Base-by-base conservation (phyloP, 2,888 invertebrate genomes). In the Drosophila anomelani region DNA sequence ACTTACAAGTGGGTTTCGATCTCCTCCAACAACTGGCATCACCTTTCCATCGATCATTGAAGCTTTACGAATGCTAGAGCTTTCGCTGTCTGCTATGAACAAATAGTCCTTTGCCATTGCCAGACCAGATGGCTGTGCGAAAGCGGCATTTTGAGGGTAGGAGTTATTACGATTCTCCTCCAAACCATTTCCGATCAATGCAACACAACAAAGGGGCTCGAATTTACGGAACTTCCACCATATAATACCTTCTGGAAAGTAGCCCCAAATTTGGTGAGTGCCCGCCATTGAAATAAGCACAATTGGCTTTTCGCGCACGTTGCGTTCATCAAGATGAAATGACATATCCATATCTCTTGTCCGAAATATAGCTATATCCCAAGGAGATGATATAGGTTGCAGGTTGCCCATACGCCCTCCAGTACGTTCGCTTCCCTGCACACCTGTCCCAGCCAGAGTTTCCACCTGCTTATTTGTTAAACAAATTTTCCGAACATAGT, bases 61-160 rank as follows among this genome's bases (percentile, higher is more conserved):
- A 47, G 98, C 93, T 78, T 94, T 94, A 62, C 98, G 94, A 54
- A 98, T 94, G 17, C 96, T 95, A 0, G 98, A 98, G n/a, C n/a
- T n/a, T n/a, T n/a, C n/a, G n/a, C n/a, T n/a, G n/a, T n/a, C n/a
- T n/a, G n/a, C n/a, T n/a, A n/a, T n/a, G n/a, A n/a, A 97, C 7
- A 98, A 90, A 79, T 94, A 94, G 90, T 95, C 94, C 32, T 92
- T 93, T 54, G 94, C 93, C 23, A 96, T 93, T 0, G 95, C 93
- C 43, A 98, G 92, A 0, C 98, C 98, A 0, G 97, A 97, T 0
- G 98, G 98, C 90, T 98, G 98, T 0, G 98, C 98, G 93, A 98
- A 97, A n/a, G 95, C 95, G 0, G 98, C 97, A 26, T 96, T 95
- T 90, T 95, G 94, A 0, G 98, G 97, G 93, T 98, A 98, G 3